These are phyloP conservation scores for Bolinopsis microptera DNA, from an alignment of 37 sponge, comb jelly and placozoan species.

Conservation along the genomic window DNA sequence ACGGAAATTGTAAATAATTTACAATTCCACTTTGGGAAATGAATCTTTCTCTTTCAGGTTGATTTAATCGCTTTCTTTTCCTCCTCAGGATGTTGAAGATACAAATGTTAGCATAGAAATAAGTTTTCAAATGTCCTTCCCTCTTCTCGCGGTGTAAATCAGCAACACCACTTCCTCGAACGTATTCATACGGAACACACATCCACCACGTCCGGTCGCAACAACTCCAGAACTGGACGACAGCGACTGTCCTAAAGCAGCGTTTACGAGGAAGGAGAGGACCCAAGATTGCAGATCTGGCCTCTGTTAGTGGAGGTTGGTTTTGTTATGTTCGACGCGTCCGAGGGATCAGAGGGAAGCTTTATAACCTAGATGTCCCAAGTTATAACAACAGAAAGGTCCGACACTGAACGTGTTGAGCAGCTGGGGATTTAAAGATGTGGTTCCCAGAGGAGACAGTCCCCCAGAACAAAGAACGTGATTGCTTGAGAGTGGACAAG, in stretches of 20 bases:
- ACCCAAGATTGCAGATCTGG: background rate
- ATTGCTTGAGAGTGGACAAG: no score
- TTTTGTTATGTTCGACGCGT: conserved; percentile 16
- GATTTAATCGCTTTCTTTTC: background rate
- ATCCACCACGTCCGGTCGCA: background rate
- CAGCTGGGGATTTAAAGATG: background rate
- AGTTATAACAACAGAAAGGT: background rate
- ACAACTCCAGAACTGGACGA: no score
- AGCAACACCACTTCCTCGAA: background rate
- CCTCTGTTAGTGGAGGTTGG: conserved; percentile 6
- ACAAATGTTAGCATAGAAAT: background rate
- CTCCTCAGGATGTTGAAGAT: conserved; percentile 1
- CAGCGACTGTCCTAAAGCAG: background rate
- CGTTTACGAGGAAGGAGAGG: background rate
- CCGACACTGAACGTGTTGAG: background rate
- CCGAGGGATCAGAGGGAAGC: background rate
- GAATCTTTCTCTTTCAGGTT: background rate
- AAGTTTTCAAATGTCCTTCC: background rate
- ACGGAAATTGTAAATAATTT: no score
- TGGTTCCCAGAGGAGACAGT: background rate
- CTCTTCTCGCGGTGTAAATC: background rate
- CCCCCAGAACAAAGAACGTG: background rate
- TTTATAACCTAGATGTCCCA: background rate
- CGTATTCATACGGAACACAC: background rate
- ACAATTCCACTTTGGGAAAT: no score